Evolutionary conservation across 2,797 vertebrate genomes (phyloP).

Genomic region (Alauda arvensis): DNA sequence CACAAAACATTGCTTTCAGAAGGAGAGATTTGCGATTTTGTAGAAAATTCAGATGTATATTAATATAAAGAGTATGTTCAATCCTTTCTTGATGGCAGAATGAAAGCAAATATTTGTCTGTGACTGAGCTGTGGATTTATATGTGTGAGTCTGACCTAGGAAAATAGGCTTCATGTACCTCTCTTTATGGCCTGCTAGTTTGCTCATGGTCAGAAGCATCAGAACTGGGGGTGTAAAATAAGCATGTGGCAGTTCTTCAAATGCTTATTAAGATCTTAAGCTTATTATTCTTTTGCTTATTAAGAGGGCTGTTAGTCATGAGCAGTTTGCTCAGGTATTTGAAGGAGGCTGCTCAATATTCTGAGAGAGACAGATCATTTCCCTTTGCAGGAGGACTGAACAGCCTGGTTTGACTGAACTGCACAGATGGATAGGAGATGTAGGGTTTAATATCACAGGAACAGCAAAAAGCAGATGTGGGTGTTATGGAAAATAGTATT

Average conservation of each 20-base stretch:
- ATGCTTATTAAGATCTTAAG: neutral
- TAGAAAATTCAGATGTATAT: neutral
- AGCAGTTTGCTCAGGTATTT: neutral
- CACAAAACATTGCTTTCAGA: neutral
- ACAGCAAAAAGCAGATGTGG: neutral
- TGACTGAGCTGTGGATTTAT: neutral
- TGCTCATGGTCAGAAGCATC: neutral
- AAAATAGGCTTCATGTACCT: neutral
- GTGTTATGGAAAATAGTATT: neutral
- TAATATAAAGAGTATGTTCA: neutral
- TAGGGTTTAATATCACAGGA: neutral
- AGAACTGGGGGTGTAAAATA: neutral
- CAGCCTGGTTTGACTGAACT: neutral
- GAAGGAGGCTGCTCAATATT: neutral
- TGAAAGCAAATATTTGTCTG: slow-evolving; percentile 9
- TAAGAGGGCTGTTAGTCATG: neutral
- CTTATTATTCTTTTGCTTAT: neutral
- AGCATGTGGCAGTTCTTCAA: neutral
- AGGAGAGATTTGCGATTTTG: neutral
- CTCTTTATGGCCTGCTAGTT: neutral
- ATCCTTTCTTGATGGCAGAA: neutral
- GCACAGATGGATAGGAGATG: neutral
- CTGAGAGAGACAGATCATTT: neutral
- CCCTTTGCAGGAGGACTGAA: neutral
- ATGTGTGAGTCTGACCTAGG: slow-evolving; percentile 18